Evolutionary conservation across 1,140 invertebrate genomes (phyloP).

Genomic region (Littorina saxatilis): DNA sequence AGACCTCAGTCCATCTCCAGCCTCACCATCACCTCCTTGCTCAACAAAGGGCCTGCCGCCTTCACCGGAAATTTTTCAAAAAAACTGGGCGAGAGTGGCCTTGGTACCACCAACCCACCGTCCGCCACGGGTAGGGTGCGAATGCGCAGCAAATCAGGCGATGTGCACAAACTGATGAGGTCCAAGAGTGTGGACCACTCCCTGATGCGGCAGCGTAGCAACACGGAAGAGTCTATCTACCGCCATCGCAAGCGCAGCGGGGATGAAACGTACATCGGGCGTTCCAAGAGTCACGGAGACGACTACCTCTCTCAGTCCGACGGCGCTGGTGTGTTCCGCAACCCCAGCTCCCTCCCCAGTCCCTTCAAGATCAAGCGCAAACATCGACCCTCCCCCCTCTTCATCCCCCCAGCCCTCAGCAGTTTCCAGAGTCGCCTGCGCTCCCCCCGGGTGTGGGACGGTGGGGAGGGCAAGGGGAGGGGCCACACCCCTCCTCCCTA

Average conservation of each 20-base stretch:
- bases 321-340: conserved; percentile 85
- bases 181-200: conserved; percentile 66
- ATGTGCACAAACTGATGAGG: conserved; percentile 63
- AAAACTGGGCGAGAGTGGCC: conserved; percentile 1
- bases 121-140: conserved; percentile 38
- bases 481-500: conserved; percentile 80
- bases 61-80: conserved; percentile 31
- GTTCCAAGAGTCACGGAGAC: conserved; percentile 56
- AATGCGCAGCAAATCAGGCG: conserved; percentile 68
- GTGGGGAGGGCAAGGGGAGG: conserved; percentile 48
- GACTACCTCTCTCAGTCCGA: conserved; percentile 68
- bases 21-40: conserved; percentile 24
- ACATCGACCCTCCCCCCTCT: conserved; percentile 80
- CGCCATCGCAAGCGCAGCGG: conserved; percentile 52
- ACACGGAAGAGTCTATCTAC: conserved; percentile 61
- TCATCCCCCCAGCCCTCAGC: conserved; percentile 78
- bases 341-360: conserved; percentile 79
- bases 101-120: not conserved
- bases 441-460: conserved; percentile 77
- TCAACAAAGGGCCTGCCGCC: conserved; percentile 30
- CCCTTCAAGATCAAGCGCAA: conserved; percentile 78
- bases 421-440: conserved; percentile 78
- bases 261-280: conserved; percentile 55
- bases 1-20: conserved; percentile 28
- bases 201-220: conserved; percentile 65